Base-by-base conservation (phyloP, 37 sponge, comb jelly and placozoan genomes). In the Mnemiopsis leidyi region DNA sequence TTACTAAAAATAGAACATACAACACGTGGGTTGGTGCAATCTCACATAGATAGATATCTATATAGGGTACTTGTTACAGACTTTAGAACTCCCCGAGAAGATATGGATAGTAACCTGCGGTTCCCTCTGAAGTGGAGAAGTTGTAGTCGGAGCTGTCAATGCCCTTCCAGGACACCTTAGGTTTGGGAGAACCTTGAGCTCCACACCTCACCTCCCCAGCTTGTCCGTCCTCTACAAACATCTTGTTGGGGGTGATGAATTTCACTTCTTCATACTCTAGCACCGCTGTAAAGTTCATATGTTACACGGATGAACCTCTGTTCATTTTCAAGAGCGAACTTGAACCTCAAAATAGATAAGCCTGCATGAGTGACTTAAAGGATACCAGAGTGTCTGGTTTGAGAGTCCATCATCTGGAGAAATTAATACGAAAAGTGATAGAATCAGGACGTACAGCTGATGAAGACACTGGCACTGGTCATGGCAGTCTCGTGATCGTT, bases 401-500 rank as follows among this genome's bases (percentile, higher is more conserved):
- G n/a, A n/a, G n/a, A n/a, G n/a, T n/a, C n/a, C n/a, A n/a, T n/a
- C n/a, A n/a, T n/a, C n/a, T n/a, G n/a, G n/a, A n/a, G n/a, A n/a
- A n/a, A n/a, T n/a, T n/a, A n/a, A n/a, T n/a, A n/a, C n/a, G n/a
- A n/a, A n/a, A n/a, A n/a, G n/a, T n/a, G n/a, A n/a, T n/a, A n/a
- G n/a, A n/a, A n/a, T 13, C 29, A 33, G 36, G 7, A 79, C 82
- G 23, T 79, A 79, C 82, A 33, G 82, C 82, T 79, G 82, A 79
- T 32, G 37, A 79, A 79, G 82, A 79, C 82, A 31, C 37, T 36
- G 23, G 21, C 82, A 23, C 82, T 79, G 36, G 33, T 13, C 82
- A 79, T 79, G 82, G 82, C 82, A 79, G 82, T 79, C 36, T 79
- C 23, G 82, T 79, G 82, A 23, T 79, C 36, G 37, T 79, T 79